A percentile compares a stretch with the other conserved stretches of the same genome.
These are phyloP conservation scores for Centropristis striata DNA, from an alignment of 2,113 vertebrate species.

Conservation along the genomic window DNA sequence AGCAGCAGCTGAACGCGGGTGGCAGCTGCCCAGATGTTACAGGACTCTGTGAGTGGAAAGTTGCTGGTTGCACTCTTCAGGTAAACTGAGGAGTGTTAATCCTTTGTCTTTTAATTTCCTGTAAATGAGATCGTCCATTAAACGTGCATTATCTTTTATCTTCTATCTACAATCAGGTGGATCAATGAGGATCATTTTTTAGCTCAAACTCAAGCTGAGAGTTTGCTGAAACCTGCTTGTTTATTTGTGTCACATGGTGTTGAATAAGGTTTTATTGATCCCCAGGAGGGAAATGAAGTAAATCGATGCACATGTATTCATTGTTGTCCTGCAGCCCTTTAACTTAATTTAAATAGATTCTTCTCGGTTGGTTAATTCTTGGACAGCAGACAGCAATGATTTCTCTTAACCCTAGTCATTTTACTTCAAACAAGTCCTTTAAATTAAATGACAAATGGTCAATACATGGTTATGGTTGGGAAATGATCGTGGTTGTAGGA, in stretches of 20 bases:
- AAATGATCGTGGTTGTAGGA: background rate
- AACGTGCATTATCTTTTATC: background rate
- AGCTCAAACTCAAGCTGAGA: background rate
- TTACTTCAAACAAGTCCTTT: background rate
- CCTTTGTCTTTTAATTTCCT: background rate
- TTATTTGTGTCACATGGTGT: background rate
- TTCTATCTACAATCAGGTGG: background rate
- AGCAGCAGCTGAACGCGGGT: conserved; percentile 4
- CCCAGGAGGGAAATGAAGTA: background rate
- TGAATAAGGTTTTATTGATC: background rate
- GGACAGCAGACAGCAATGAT: background rate
- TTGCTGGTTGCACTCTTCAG: conserved; percentile 15
- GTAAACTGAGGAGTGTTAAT: background rate
- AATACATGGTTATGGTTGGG: background rate
- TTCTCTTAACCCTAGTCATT: background rate
- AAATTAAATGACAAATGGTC: background rate
- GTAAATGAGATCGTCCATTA: background rate
- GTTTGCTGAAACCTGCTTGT: conserved; percentile 2
- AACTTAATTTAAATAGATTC: background rate
- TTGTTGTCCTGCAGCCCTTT: background rate
- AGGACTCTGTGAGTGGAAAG: conserved; percentile 11
- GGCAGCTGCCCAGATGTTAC: conserved; percentile 57
- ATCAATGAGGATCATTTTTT: background rate
- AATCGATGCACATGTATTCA: background rate
- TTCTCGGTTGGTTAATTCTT: background rate